Percentiles rank a stretch among this genome's conserved stretches.
Conservation (phyloP, 1,140 invertebrate genomes). For the Tetraneura akinire region DNA sequence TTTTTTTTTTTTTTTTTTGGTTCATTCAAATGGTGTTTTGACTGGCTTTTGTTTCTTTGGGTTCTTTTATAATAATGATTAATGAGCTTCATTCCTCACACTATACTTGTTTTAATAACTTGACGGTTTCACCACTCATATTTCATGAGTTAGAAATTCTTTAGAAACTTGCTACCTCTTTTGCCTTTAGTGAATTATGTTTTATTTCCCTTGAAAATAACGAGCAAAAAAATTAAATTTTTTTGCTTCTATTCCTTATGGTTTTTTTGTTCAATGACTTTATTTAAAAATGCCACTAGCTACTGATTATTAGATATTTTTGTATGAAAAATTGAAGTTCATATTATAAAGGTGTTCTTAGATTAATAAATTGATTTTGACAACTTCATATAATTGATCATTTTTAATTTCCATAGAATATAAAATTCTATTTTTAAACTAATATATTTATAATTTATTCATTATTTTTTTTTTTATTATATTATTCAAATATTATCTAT, state of each 20-base stretch:
- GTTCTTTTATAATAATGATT: conserved; percentile 47
- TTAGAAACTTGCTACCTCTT: conserved; percentile 28
- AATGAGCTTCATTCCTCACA: conserved; percentile 36
- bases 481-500: no score
- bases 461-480: no score
- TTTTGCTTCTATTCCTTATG: background rate
- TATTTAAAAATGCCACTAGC: background rate
- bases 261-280: background rate
- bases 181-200: conserved; percentile 30
- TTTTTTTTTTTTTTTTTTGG: conserved; percentile 7
- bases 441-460: background rate
- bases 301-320: background rate
- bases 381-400: conserved; percentile 2
- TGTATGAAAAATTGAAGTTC: background rate
- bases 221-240: conserved; percentile 42
- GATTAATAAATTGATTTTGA: conserved; percentile 23
- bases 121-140: conserved; percentile 31
- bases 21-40: conserved; percentile 26
- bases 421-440: background rate
- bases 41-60: conserved; percentile 42
- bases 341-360: background rate
- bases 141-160: conserved; percentile 39
- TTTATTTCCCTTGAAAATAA: conserved; percentile 34
- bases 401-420: conserved; percentile 2
- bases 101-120: conserved; percentile 39